phyloP scores from a whole-genome alignment of 2,113 vertebrate genomes.

The Colistium nudipinnis region DNA sequence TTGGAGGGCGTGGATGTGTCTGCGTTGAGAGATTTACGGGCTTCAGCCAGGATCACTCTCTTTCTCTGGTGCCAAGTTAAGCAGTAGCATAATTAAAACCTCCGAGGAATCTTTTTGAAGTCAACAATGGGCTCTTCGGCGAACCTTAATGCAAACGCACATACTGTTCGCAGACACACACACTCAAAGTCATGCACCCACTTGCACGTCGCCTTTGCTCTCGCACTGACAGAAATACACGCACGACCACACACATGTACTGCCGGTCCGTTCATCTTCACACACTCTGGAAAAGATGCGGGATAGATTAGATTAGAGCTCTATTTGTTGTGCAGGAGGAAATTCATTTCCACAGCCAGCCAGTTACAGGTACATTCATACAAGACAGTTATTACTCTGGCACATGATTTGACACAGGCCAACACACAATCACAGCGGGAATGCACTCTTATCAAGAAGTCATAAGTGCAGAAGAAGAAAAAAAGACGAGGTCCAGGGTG shows the following conservation, averaged over 20 bases:
- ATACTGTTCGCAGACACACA: constrained; percentile 54
- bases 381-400: constrained; percentile 68
- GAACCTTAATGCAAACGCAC: constrained; percentile 70
- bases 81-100: constrained; percentile 86
- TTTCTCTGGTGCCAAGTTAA: constrained; percentile 85
- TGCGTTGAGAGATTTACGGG: constrained; percentile 82
- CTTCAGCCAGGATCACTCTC: constrained; percentile 82
- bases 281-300: constrained; percentile 61
- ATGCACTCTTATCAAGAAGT: constrained; percentile 57
- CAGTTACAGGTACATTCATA: constrained; percentile 68
- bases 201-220: constrained; percentile 67
- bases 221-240: constrained; percentile 58
- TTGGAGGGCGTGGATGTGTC: constrained; percentile 81
- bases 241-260: constrained; percentile 66
- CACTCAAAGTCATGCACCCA: constrained; percentile 62
- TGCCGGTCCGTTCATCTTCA: constrained; percentile 52
- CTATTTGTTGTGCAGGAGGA: constrained; percentile 70
- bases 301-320: constrained; percentile 72
- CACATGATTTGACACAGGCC: constrained; percentile 67
- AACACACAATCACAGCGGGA: constrained; percentile 52
- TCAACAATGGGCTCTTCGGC: constrained; percentile 79
- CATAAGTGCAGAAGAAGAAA: constrained; percentile 4
- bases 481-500: constrained; percentile 24
- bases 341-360: constrained; percentile 71
- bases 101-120: constrained; percentile 83